Evolutionary conservation across 2,797 vertebrate species (phyloP).

Genomic region (Acanthis flammea): DNA sequence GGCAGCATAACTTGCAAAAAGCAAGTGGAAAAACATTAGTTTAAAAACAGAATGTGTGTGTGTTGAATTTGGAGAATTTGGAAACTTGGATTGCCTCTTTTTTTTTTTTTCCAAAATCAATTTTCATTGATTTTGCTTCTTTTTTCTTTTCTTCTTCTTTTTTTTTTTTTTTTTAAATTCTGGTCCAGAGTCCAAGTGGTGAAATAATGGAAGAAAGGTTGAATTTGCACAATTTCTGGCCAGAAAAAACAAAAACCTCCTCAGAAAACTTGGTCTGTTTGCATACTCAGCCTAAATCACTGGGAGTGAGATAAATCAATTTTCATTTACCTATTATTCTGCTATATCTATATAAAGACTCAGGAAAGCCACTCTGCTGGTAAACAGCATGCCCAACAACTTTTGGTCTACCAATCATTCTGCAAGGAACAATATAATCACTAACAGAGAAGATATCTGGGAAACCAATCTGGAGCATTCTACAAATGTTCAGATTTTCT

Average conservation of each 20-base stretch:
- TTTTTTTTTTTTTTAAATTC: neutral
- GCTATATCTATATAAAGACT: neutral
- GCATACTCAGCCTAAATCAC: neutral
- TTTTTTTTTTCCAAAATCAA: neutral
- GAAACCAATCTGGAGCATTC: neutral
- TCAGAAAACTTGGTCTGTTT: neutral
- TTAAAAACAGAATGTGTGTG: neutral
- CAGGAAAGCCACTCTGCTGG: neutral
- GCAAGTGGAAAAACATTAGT: neutral
- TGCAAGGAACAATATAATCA: neutral
- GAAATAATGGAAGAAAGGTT: neutral
- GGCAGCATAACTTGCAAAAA: neutral
- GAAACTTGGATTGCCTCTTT: neutral
- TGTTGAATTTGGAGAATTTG: neutral
- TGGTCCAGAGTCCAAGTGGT: neutral
- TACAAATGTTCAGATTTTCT: neutral
- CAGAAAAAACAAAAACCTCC: neutral
- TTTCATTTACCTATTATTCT: constrained; percentile 41
- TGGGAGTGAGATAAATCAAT: neutral
- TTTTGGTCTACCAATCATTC: constrained; percentile 20
- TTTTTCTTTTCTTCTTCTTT: rapidly evolving
- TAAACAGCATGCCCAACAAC: neutral
- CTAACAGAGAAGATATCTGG: neutral
- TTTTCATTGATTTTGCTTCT: neutral
- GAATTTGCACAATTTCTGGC: neutral